Evolutionary conservation across 2,888 invertebrate species (phyloP), one percentile per base, ranked within the genome.

Genomic region (Meteorus colon): DNA sequence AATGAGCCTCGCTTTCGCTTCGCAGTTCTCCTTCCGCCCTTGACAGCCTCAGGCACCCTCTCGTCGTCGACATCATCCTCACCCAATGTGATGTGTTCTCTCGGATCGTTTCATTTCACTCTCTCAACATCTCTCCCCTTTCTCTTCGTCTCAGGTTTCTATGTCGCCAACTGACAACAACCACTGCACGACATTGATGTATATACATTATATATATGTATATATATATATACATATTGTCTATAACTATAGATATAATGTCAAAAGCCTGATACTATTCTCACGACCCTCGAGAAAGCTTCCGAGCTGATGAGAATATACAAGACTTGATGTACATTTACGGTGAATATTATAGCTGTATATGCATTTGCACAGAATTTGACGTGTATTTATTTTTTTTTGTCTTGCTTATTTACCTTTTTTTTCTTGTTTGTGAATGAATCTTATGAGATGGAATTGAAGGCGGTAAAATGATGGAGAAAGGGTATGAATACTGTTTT

Each of bases 1-100:
- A 89, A 88, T 89, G 89, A 89, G 88, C 89, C 86, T 88, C 89
- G 86, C 86, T 84, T 85, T 88, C 88, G 86, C 86, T 85, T 85
- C 85, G 84, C 83, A 85, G 55, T 41, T 69, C 76, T 55, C 51
- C 37, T 48, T 60, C 29, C 41, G 41, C 76, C 69, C 65, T 45
- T 55, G 27, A 67, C 55, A 29, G 60, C 45, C 63, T 55, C 24
- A 37, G 24, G 16, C 73, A 37, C 45, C 55, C 41, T 45, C 67
- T 27, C 41, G 5, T 41, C 48, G 60, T 65, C 66, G 41, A 60
- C 60, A 12, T 48, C 31, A 41, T 66, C 37, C 24, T 69, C 69
- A 37, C 74, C 37, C 70, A 41, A 48, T 48, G 31, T 69, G 55
- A 67, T 29, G 24, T 51, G 24, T 27, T 16, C 8, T 34, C 69